Conservation (phyloP, 2,888 invertebrate species). For the Idaea dimidiata region DNA sequence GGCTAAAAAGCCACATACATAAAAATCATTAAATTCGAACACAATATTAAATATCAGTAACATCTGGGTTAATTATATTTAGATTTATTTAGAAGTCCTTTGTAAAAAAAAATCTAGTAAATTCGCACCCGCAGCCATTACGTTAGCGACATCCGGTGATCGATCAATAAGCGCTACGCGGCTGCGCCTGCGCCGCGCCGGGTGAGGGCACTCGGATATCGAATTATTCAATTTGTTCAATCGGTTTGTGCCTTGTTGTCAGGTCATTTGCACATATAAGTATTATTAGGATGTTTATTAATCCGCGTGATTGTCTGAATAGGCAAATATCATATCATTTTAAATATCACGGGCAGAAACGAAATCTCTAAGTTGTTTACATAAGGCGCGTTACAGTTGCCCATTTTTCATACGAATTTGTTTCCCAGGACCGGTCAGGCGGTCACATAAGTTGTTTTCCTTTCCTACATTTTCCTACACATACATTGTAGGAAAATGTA, state of each 20-base stretch:
- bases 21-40: no score
- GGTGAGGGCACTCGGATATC: constrained; percentile 25
- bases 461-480: no score
- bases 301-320: neutral
- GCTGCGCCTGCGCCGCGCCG: constrained; percentile 40
- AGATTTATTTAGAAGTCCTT: constrained; percentile 4
- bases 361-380: no score
- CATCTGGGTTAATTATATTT: no score
- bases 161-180: constrained; percentile 51
- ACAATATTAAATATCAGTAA: no score
- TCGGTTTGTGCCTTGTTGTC: constrained; percentile 55
- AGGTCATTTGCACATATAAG: neutral
- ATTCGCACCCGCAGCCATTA: constrained; percentile 41
- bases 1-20: no score
- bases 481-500: no score
- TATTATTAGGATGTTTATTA: constrained; percentile 25
- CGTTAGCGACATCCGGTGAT: constrained; percentile 60
- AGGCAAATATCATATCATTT: neutral
- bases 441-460: no score
- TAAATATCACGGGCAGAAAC: no score
- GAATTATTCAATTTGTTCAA: constrained; percentile 61
- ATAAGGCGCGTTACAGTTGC: no score
- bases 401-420: no score
- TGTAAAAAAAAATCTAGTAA: constrained; percentile 26
- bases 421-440: no score